phyloP scores from a whole-genome alignment of 2,797 vertebrate species.

The Amblyopsis hoosieri region DNA sequence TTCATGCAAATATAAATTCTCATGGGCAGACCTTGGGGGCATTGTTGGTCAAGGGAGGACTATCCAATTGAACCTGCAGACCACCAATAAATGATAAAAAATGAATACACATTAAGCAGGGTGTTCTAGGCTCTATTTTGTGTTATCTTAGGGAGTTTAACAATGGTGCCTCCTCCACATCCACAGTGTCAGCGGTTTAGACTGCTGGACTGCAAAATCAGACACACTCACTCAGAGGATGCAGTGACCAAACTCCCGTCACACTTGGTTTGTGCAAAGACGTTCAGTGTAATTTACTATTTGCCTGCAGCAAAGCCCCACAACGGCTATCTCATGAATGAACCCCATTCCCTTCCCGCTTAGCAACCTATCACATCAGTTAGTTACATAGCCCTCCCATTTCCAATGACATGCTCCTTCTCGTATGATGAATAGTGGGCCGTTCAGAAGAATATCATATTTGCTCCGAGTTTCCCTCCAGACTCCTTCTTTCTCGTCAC shows the following conservation, averaged over 20 bases:
- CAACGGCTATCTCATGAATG: conserved; percentile 19
- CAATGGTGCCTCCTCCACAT: no score
- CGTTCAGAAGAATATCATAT: conserved; percentile 58
- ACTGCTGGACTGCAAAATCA: no score
- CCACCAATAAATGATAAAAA: no score
- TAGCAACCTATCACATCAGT: conserved; percentile 42
- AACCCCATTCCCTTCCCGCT: conserved; percentile 6
- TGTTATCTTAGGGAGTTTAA: no score
- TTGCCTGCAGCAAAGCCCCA: conserved; percentile 31
- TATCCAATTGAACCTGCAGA: no score
- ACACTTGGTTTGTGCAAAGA: conserved; percentile 29
- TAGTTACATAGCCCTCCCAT: conserved; percentile 41
- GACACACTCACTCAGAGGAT: not conserved
- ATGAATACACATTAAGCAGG: no score
- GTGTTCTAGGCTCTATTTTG: no score
- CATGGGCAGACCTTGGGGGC: no score
- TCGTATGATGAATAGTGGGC: conserved; percentile 63
- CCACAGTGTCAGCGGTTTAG: no score
- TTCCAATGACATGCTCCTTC: conserved; percentile 41
- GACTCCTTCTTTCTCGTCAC: conserved; percentile 54
- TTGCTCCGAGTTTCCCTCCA: conserved; percentile 46
- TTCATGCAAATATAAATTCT: no score
- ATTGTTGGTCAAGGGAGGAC: no score
- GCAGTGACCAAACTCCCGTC: conserved; percentile 16
- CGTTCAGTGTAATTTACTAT: conserved; percentile 28